A percentile compares a stretch with the other conserved stretches of the same genome.
phyloP scores from a whole-genome alignment of 2,113 vertebrate species.

The Dipodomys spectabilis region DNA sequence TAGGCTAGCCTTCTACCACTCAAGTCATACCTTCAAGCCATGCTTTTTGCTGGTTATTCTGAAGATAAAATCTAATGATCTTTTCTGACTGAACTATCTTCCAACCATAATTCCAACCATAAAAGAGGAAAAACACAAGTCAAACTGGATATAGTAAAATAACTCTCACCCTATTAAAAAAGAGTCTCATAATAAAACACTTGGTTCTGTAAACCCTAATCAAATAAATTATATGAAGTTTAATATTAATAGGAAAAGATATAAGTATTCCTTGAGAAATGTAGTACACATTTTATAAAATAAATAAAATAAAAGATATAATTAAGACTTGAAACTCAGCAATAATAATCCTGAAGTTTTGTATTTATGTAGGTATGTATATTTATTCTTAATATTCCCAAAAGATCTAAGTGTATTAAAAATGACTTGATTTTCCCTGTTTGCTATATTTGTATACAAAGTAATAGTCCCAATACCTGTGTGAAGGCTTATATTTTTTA shows the following conservation, averaged over 20 bases:
- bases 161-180: neutral
- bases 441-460: conserved; percentile 3
- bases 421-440: neutral
- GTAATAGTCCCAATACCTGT: neutral
- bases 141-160: neutral
- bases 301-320: conserved; percentile 25
- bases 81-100: too few relatives aligned
- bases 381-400: neutral
- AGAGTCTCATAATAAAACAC: neutral
- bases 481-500: neutral
- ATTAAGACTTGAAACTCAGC: neutral
- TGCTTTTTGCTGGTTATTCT: too few relatives aligned
- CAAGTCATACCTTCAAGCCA: too few relatives aligned
- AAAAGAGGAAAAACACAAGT: neutral
- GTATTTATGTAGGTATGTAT: neutral
- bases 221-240: conserved; percentile 14
- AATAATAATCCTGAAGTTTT: neutral
- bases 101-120: neutral
- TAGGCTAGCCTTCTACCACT: too few relatives aligned
- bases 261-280: neutral
- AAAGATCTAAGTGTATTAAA: neutral
- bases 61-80: too few relatives aligned
- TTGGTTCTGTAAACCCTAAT: conserved; percentile 14
- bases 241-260: neutral
- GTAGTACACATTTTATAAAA: neutral